Base-by-base conservation (phyloP, 2,113 vertebrate species). In the Vimba vimba region DNA sequence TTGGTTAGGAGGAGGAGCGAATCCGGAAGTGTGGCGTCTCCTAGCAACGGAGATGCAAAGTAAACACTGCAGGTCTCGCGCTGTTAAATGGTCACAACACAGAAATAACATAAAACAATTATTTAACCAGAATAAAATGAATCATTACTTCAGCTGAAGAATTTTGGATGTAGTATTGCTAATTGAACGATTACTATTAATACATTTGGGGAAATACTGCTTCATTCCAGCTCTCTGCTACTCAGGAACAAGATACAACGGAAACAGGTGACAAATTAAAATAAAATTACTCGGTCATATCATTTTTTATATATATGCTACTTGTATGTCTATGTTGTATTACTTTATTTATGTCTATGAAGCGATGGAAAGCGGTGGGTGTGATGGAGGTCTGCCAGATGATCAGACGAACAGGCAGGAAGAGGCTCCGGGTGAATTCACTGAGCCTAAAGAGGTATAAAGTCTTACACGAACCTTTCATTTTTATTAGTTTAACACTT, bases 41-140 rank as follows among this genome's bases (percentile, higher is more conserved):
- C 47, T 55, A 81, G 82, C 82, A 87, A 84, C 86, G 17, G 21
- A 15, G 25, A 25, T 11, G 25, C 39, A 74, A 30, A 23, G 23
- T 7, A 64, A 45, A 79, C 76, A 13, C 5, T n/a, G 21, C 11
- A 25, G 50, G 7, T 60, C 21, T 60, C 21, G 11, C 55, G 21
- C 55, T 45, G 39, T 39, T 80, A 17, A 43, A 43, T 13, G 6
- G 12, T 6, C 25, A 25, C 25, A 7, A 8, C 55, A 47, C 21
- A n/a, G 25, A 17, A 8, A 36, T 19, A 17, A 75, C 21, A 75
- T n/a, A 25, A 47, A 25, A 50, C 10, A 25, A 10, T 25, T 1
- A 19, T 30, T 47, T 52, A 52, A 4, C 25, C 6, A 76, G 15
- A 27, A 30, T 8, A 30, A 52, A 30, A 7, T 1, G 12, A 52